A percentile compares a stretch with the other conserved stretches of the same genome.
Conservation (phyloP, 2,797 vertebrate genomes). For the Aplochiton taeniatus region DNA sequence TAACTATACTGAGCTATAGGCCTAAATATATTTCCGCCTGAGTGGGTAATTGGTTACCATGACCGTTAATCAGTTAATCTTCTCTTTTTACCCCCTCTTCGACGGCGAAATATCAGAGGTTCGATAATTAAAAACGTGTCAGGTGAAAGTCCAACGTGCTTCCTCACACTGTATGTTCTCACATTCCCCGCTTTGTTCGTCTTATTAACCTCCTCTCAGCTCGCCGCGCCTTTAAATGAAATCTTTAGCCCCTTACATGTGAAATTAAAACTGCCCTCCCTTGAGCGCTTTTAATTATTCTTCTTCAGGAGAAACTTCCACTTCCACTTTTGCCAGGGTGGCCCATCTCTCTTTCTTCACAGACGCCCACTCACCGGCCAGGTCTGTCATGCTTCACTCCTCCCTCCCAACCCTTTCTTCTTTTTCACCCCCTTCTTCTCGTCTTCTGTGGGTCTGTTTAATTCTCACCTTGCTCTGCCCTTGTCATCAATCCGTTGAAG, state of each 20-base stretch:
- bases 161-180: slow-evolving; percentile 80
- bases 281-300: slow-evolving; percentile 87
- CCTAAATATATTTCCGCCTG: slow-evolving; percentile 64
- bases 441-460: slow-evolving; percentile 90
- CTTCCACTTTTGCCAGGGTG: slow-evolving; percentile 74
- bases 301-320: slow-evolving; percentile 84
- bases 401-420: slow-evolving; percentile 55
- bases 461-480: slow-evolving; percentile 99
- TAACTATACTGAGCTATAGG: slow-evolving; percentile 45
- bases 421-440: slow-evolving; percentile 54
- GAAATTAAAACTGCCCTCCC: slow-evolving; percentile 88
- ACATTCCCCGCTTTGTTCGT: slow-evolving; percentile 83
- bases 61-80: slow-evolving; percentile 82
- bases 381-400: slow-evolving; percentile 70
- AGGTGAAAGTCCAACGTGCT: slow-evolving; percentile 83
- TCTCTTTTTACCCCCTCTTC: slow-evolving; percentile 61
- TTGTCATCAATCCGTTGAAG: slow-evolving; percentile 99
- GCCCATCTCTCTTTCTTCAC: slow-evolving; percentile 61
- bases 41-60: slow-evolving; percentile 74
- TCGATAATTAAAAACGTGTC: slow-evolving; percentile 86
- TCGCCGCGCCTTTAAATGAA: slow-evolving; percentile 83
- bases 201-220: slow-evolving; percentile 85
- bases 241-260: slow-evolving; percentile 87
- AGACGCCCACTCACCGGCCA: slow-evolving; percentile 55
- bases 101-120: slow-evolving; percentile 75